Conservation (phyloP, 2,113 vertebrate genomes). For the Siphamia tubifer region DNA sequence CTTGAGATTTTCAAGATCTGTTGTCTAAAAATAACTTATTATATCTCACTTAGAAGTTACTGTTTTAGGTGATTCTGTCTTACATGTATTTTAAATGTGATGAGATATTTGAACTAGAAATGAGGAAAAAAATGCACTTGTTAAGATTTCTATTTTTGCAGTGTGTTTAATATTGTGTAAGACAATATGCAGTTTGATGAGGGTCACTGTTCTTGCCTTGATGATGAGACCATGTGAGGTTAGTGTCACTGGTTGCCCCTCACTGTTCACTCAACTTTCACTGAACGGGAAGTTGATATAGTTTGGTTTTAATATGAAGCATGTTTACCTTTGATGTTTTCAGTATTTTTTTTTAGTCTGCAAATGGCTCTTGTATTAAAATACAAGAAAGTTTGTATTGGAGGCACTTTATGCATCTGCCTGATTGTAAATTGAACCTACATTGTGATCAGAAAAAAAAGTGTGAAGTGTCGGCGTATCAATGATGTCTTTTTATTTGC, state of each 20-base stretch:
- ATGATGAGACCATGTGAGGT: not conserved
- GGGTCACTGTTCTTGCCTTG: slow-evolving; percentile 4
- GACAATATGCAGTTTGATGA: not conserved
- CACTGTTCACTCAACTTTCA: slow-evolving; percentile 23
- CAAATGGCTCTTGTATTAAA: not conserved
- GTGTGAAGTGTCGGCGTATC: not conserved
- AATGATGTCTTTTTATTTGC: not conserved
- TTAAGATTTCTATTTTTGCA: too few relatives aligned
- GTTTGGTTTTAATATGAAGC: slow-evolving; percentile 5
- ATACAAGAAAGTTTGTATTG: not conserved
- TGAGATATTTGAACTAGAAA: too few relatives aligned
- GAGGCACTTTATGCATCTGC: not conserved
- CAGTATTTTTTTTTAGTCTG: not conserved
- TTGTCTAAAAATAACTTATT: too few relatives aligned
- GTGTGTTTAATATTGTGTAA: not conserved
- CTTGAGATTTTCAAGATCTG: not conserved
- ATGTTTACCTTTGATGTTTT: slow-evolving; percentile 21
- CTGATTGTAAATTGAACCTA: not conserved
- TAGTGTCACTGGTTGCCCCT: not conserved
- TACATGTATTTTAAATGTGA: too few relatives aligned
- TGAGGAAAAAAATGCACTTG: too few relatives aligned
- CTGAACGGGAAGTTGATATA: slow-evolving; percentile 12
- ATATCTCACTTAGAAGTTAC: not conserved
- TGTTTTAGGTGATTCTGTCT: too few relatives aligned
- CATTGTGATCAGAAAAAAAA: not conserved